Evolutionary conservation across 2,888 invertebrate genomes (phyloP).

Genomic region (Diadegma fenestrale): DNA sequence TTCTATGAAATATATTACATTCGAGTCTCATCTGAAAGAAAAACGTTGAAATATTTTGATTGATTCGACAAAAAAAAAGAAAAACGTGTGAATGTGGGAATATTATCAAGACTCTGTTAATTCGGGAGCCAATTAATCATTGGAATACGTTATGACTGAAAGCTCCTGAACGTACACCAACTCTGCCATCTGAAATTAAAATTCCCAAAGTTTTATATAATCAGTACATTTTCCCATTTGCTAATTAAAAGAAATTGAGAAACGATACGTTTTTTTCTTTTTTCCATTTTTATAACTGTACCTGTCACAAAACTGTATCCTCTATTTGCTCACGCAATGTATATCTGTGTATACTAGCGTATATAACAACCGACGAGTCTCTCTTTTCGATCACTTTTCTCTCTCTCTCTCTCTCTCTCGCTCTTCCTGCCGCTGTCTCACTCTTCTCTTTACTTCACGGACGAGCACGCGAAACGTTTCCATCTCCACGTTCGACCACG

Average conservation of each 20-base stretch:
- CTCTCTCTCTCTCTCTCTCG: conserved; percentile 1
- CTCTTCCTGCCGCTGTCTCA: conserved; percentile 42
- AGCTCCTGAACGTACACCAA: background rate
- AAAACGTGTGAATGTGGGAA: background rate
- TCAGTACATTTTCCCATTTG: background rate
- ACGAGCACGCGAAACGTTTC: conserved; percentile 66
- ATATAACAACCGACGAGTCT: conserved; percentile 34
- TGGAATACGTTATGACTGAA: background rate
- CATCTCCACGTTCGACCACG: conserved; percentile 67
- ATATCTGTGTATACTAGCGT: background rate
- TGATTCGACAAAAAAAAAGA: background rate
- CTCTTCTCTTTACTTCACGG: conserved; percentile 54
- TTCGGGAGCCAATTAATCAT: background rate
- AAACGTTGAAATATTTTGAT: too few relatives aligned
- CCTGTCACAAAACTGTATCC: conserved; percentile 53
- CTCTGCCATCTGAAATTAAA: background rate
- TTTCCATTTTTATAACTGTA: conserved; percentile 62
- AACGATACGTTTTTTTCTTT: conserved; percentile 11
- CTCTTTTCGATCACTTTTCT: conserved; percentile 64
- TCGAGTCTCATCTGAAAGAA: too few relatives aligned
- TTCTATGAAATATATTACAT: too few relatives aligned
- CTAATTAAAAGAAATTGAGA: conserved; percentile 8
- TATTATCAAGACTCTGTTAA: background rate
- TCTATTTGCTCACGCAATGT: conserved; percentile 40
- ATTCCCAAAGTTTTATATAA: background rate